These are phyloP conservation scores for Drosophila parthenogenetica DNA, from an alignment of 2,888 invertebrate genomes.

Conservation along the genomic window DNA sequence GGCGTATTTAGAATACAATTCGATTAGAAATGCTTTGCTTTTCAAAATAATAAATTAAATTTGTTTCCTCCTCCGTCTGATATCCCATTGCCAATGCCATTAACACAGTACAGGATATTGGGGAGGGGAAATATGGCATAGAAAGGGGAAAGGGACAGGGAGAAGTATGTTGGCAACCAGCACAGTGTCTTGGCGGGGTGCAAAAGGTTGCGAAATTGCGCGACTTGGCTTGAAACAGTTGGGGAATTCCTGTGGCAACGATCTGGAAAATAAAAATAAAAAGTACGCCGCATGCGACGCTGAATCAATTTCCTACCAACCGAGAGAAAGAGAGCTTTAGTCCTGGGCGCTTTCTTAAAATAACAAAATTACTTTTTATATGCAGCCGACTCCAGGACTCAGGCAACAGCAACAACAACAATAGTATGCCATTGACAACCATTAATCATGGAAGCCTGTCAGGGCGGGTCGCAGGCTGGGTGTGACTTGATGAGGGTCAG, in stretches of 20 bases:
- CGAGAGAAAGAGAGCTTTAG: slow-evolving; percentile 37
- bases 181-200: slow-evolving; percentile 64
- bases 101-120: slow-evolving; percentile 65
- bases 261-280: slow-evolving; percentile 57
- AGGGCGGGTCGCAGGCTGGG: slow-evolving; percentile 68
- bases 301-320: slow-evolving; percentile 80
- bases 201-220: slow-evolving; percentile 76
- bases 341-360: slow-evolving; percentile 75
- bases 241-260: slow-evolving; percentile 80
- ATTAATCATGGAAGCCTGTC: slow-evolving; percentile 86
- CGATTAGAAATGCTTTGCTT: slow-evolving; percentile 84
- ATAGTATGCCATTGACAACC: slow-evolving; percentile 84
- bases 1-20: slow-evolving; percentile 84
- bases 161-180: slow-evolving; percentile 8
- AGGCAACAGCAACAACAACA: slow-evolving; percentile 44
- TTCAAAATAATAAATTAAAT: slow-evolving; percentile 84
- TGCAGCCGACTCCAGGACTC: slow-evolving; percentile 58
- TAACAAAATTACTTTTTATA: slow-evolving; percentile 80
- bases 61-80: slow-evolving; percentile 52
- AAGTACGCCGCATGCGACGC: slow-evolving; percentile 62
- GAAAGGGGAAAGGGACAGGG: not conserved
- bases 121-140: not conserved
- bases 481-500: slow-evolving; percentile 26
- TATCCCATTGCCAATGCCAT: slow-evolving; percentile 75
- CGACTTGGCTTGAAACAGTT: slow-evolving; percentile 47